Conservation (phyloP, 1,140 invertebrate genomes). For the Bombus difficillimus region DNA sequence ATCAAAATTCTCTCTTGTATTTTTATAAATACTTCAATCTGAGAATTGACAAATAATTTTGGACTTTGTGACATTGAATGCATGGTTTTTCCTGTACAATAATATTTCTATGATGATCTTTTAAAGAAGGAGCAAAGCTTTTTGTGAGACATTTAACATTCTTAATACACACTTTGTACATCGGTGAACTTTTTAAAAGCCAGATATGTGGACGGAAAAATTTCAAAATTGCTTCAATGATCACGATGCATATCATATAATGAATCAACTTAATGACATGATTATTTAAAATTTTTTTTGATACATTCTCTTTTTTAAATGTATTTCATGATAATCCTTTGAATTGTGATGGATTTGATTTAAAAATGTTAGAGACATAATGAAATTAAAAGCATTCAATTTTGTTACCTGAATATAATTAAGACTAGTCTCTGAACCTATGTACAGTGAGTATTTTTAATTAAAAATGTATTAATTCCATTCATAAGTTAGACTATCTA, state of each 20-base stretch:
- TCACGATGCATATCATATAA: slow-evolving; percentile 23
- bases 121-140: slow-evolving; percentile 42
- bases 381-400: slow-evolving; percentile 42
- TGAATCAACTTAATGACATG: slow-evolving; percentile 10
- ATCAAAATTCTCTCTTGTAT: slow-evolving; percentile 36
- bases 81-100: slow-evolving; percentile 43
- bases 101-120: slow-evolving; percentile 17
- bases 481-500: background rate
- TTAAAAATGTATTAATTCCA: slow-evolving; percentile 32
- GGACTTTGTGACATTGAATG: background rate
- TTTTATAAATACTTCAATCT: slow-evolving; percentile 39
- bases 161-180: slow-evolving; percentile 44
- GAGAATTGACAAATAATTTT: slow-evolving; percentile 26
- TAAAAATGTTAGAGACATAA: slow-evolving; percentile 45
- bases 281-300: slow-evolving; percentile 1
- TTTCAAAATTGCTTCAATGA: slow-evolving; percentile 45
- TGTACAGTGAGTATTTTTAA: slow-evolving; percentile 65
- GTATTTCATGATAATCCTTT: slow-evolving; percentile 31
- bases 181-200: slow-evolving; percentile 27
- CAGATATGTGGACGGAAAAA: slow-evolving; percentile 63
- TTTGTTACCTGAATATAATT: slow-evolving; percentile 38
- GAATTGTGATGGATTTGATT: slow-evolving; percentile 32
- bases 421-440: slow-evolving; percentile 52
- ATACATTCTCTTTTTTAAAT: background rate
- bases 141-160: slow-evolving; percentile 21